Conservation (phyloP, 2,113 vertebrate species). For the Trochalopteron elliotii region DNA sequence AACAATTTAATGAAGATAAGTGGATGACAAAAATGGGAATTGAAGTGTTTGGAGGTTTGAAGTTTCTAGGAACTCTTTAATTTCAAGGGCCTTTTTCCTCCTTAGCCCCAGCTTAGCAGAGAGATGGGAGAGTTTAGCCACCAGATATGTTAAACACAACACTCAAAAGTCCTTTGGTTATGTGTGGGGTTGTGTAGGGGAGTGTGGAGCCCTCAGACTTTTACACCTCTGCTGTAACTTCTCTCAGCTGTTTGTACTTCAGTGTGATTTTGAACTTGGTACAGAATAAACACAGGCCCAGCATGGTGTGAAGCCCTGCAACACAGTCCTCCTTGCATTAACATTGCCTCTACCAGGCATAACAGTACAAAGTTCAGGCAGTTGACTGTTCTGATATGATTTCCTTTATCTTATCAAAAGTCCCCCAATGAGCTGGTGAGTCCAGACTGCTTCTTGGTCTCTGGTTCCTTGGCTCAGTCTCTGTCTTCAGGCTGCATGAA, state of each 20-base stretch:
- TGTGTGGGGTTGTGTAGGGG: not conserved
- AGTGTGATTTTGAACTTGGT: not conserved
- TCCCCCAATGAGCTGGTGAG: not conserved
- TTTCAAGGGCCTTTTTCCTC: not conserved
- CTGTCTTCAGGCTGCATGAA: not conserved
- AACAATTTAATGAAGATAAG: not conserved
- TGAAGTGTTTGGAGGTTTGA: not conserved
- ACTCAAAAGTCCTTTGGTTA: not conserved
- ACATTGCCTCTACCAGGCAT: not conserved
- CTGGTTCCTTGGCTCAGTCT: not conserved
- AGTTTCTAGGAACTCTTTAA: not conserved
- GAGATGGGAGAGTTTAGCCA: not conserved
- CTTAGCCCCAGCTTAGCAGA: not conserved
- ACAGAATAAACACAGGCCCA: not conserved
- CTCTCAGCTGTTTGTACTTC: not conserved
- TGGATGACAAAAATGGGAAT: not conserved
- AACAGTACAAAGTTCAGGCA: conserved; percentile 5
- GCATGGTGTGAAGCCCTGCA: not conserved
- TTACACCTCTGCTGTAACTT: not conserved
- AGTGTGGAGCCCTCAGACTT: not conserved
- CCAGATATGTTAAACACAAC: not conserved
- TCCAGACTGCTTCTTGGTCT: not conserved
- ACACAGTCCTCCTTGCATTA: not conserved
- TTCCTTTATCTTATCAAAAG: conserved; percentile 43
- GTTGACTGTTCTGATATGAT: not conserved